phyloP scores from a whole-genome alignment of 2,888 invertebrate genomes.

The Tipula helvola region DNA sequence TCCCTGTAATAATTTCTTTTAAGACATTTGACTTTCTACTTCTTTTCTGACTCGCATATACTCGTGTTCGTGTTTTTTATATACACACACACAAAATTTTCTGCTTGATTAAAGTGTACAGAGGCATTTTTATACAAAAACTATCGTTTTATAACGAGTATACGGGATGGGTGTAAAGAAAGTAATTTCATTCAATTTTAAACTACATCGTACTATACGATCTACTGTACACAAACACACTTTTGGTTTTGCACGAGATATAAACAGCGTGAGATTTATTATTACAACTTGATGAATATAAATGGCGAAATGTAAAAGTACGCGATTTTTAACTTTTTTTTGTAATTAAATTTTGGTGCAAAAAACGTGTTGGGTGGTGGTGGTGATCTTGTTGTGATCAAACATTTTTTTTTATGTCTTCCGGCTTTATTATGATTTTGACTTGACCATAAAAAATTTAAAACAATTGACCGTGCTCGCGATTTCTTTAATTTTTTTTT shows the following conservation, averaged over 20 bases:
- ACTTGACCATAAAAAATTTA: background rate
- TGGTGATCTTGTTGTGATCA: background rate
- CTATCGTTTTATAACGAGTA: background rate
- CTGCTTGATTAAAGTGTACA: background rate
- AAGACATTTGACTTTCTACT: background rate
- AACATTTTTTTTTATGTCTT: background rate
- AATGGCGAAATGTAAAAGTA: background rate
- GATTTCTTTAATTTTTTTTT: too few species aligned
- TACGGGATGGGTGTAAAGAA: background rate
- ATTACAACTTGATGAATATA: background rate
- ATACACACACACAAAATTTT: background rate
- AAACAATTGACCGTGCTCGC: too few species aligned
- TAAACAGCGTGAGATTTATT: background rate
- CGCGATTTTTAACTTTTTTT: background rate
- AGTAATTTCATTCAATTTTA: background rate
- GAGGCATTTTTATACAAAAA: background rate
- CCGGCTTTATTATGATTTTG: background rate
- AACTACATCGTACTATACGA: background rate
- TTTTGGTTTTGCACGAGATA: background rate
- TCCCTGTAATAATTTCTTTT: background rate
- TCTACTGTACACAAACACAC: background rate
- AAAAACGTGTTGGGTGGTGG: background rate
- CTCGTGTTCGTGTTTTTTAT: background rate
- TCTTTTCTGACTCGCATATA: background rate
- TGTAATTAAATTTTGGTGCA: background rate